Base-by-base conservation (phyloP, 1,140 invertebrate species). In the Spodoptera frugiperda region DNA sequence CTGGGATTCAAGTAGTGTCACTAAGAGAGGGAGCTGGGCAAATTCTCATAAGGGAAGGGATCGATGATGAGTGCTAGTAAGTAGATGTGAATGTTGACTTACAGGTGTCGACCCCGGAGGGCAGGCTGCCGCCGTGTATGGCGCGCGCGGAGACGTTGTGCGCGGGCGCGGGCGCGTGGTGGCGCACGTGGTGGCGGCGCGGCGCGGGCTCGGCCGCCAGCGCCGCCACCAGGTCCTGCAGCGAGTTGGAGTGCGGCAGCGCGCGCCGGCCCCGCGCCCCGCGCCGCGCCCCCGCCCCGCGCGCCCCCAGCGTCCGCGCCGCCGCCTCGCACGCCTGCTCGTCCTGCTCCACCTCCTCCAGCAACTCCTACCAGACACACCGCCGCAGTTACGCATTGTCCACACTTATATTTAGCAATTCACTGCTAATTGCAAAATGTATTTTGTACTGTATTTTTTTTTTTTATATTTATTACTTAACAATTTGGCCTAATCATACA, bases 41-140 rank as follows among this genome's bases (percentile, higher is more conserved):
- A n/a, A n/a, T n/a, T n/a, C n/a, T n/a, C n/a, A n/a, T n/a, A n/a
- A n/a, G n/a, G n/a, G n/a, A n/a, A n/a, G n/a, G n/a, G n/a, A n/a
- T n/a, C n/a, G n/a, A n/a, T n/a, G 3, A 25, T 1, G 1, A 3
- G 21, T 25, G 3, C 1, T 25, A 25, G 21, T 1, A 2, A 3
- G 21, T 1, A 25, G 1, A 25, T 25, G 11, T 33, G 25, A 48
- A 12, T 33, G 33, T 8, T 33, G 33, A 81, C 83, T 77, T 68
- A 93, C 93, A 94, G 15, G 91, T 94, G 79, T 94, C 93, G 44
- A 94, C 94, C 77, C 93, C 93, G 79, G 91, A 93, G 30, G 94
- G 94, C 81, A 94, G 85, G 54, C 92, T 94, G 82, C 94, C 93
- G 76, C 94, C 94, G 78, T 94, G 93, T 2, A 85, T 89, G 30